phyloP scores from a whole-genome alignment of 2,113 vertebrate species.

The Rhizomys pruinosus region DNA sequence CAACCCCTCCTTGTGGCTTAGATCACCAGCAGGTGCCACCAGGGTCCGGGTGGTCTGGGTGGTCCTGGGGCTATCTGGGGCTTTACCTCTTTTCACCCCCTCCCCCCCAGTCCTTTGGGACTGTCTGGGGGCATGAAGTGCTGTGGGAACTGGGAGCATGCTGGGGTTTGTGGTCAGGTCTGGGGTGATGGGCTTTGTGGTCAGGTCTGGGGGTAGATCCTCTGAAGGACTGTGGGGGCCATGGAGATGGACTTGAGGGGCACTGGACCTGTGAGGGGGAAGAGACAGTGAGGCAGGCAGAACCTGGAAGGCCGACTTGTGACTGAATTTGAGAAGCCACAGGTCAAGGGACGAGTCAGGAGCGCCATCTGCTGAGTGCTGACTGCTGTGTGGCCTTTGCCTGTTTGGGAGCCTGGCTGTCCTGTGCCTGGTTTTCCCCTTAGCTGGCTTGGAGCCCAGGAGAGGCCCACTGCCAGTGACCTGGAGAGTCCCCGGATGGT shows the following conservation, averaged over 20 bases:
- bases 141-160: not conserved
- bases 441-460: conserved; percentile 32
- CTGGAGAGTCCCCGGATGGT: conserved; percentile 69
- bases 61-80: not conserved
- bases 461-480: conserved; percentile 36
- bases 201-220: not conserved
- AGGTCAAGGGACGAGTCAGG: not conserved
- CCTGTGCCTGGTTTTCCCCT: conserved; percentile 66
- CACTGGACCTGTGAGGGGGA: not conserved
- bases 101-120: not conserved
- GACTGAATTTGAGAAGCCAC: not conserved
- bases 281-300: not conserved
- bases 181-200: not conserved
- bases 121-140: not conserved
- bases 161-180: not conserved
- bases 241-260: not conserved
- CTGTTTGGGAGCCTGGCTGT: not conserved
- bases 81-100: not conserved
- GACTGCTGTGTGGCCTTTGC: not conserved
- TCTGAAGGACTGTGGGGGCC: too few relatives aligned
- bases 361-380: not conserved
- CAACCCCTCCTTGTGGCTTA: not conserved
- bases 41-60: not conserved
- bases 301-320: conserved; percentile 18
- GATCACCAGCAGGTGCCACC: conserved; percentile 29